Percentiles rank a stretch among this genome's conserved stretches.
Evolutionary conservation across 2,113 vertebrate species (phyloP).

Genomic region (Antechinus stuartii): DNA sequence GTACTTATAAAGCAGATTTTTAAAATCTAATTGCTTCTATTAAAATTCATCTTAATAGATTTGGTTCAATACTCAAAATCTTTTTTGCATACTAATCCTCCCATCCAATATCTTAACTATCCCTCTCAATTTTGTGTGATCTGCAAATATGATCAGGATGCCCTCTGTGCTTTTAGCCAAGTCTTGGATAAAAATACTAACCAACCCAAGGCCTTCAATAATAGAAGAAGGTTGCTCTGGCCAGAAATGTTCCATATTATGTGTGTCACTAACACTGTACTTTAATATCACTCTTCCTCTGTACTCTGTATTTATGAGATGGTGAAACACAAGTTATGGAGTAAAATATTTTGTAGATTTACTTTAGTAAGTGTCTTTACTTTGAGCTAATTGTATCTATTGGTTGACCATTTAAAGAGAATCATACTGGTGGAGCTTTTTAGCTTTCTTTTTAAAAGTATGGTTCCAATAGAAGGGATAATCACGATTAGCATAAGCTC

Average conservation of each 20-base stretch:
- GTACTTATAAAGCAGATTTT: neutral
- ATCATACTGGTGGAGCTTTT: neutral
- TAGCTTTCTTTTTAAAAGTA: neutral
- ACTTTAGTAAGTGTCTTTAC: neutral
- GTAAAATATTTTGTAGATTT: neutral
- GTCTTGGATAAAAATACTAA: neutral
- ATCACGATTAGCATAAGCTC: neutral
- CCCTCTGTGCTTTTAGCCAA: neutral
- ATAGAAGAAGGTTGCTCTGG: neutral
- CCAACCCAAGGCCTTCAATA: neutral
- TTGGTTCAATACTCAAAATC: neutral
- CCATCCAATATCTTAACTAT: neutral
- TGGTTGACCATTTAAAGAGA: neutral
- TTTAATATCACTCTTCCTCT: neutral
- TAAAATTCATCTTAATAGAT: neutral
- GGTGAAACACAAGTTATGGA: neutral
- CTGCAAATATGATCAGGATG: neutral
- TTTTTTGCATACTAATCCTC: neutral
- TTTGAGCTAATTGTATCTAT: neutral
- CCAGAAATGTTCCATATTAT: neutral
- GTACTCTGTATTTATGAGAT: neutral
- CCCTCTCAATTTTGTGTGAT: neutral
- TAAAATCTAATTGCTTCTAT: neutral
- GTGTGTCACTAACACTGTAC: neutral
- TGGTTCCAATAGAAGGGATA: neutral